Base-by-base conservation (phyloP, 2,113 vertebrate species). In the Ahaetulla prasina region DNA sequence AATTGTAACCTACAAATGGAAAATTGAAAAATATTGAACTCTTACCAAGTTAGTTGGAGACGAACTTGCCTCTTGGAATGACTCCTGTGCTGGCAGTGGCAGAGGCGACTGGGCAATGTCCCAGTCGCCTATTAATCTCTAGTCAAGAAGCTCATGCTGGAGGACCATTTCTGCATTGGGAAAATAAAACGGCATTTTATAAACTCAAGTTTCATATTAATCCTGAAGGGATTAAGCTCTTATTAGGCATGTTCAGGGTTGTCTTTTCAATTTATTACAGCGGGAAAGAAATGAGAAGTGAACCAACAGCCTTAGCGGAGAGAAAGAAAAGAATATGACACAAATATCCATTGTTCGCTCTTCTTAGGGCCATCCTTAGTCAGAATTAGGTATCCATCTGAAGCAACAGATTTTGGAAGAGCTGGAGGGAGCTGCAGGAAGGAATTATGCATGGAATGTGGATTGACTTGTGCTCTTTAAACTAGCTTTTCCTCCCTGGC, bases 81-180 rank as follows among this genome's bases (percentile, higher is more conserved):
- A 95, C 96, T 97, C 93, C 96, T 97, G 96, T 96, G 95, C 92
- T 97, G 97, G 96, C 96, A 96, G 94, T 96, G 96, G 96, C 96
- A 97, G 95, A 96, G 96, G 60, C 91, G 90, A 89, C 94, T 97
- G 95, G 97, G 97, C 96, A 97, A 49, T 53, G 93, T 96, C 96
- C 97, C 97, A 96, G 96, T 86, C 96, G 88, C 5, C 55, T 97
- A 94, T 97, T 96, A 97, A 96, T 97, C 95, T 97, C 88, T 87
- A 97, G 91, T 94, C 93, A 96, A 94, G 94, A 93, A 97, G 94
- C 95, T 96, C 96, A 91, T 88, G 94, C 91, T 93, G 96, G 96
- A 95, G 96, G 95, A 93, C 96, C 94, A 95, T 96, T 96, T 97
- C 94, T 94, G 94, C 93, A 94, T 94, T 93, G 94, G 91, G 92